A percentile compares a stretch with the other conserved stretches of the same genome.
Conservation (phyloP, 2,797 vertebrate genomes). For the Uromys caudimaculatus region DNA sequence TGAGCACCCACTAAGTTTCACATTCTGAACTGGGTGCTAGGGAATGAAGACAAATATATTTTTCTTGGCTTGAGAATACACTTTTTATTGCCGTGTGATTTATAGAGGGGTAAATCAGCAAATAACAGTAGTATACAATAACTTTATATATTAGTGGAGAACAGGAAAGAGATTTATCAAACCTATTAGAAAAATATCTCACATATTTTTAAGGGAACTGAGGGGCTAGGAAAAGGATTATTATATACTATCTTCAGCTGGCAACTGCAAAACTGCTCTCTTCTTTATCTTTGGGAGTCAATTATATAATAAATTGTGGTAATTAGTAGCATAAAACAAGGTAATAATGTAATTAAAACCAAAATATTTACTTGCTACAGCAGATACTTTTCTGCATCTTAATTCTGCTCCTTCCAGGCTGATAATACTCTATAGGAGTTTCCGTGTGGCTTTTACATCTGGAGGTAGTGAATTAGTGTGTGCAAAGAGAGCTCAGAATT, state of each 20-base stretch:
- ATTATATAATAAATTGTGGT: slow-evolving; percentile 88
- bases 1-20: slow-evolving; percentile 67
- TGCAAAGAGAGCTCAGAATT: slow-evolving; percentile 84
- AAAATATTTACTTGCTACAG: slow-evolving; percentile 88
- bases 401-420: slow-evolving; percentile 85
- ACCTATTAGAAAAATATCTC: slow-evolving; percentile 65
- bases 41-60: slow-evolving; percentile 66
- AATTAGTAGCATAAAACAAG: slow-evolving; percentile 88
- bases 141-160: slow-evolving; percentile 70
- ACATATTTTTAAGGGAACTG: slow-evolving; percentile 78
- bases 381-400: slow-evolving; percentile 85
- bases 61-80: slow-evolving; percentile 40
- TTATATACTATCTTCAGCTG: slow-evolving; percentile 83
- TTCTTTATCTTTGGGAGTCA: slow-evolving; percentile 86
- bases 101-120: slow-evolving; percentile 80
- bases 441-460: slow-evolving; percentile 85
- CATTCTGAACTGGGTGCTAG: slow-evolving; percentile 46
- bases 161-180: slow-evolving; percentile 64
- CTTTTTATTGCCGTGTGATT: slow-evolving; percentile 68
- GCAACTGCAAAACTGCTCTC: slow-evolving; percentile 81
- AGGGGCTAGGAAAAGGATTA: slow-evolving; percentile 82
- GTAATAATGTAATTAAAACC: slow-evolving; percentile 91
- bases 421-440: slow-evolving; percentile 84
- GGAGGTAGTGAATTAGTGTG: slow-evolving; percentile 83
- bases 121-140: slow-evolving; percentile 73